Evolutionary conservation across 2,888 invertebrate genomes (phyloP).

Genomic region (Frankliniella fusca): DNA sequence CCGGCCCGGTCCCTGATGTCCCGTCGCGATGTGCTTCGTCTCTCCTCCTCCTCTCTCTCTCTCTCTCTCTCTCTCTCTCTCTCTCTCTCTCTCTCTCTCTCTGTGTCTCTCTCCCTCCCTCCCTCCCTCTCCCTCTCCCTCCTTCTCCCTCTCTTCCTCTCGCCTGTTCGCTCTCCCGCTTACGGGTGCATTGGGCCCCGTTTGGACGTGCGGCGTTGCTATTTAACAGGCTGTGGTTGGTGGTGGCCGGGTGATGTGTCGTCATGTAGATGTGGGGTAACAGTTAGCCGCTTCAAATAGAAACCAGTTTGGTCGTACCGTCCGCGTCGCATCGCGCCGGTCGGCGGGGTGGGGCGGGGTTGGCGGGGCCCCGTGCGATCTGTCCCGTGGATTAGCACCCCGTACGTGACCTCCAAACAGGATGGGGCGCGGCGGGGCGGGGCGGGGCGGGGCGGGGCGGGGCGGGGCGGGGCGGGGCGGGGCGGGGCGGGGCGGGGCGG

Average conservation of each 20-base stretch:
- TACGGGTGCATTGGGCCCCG: neutral
- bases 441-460: neutral
- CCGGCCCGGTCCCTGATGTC: neutral
- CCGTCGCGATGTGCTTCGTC: neutral
- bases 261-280: conserved; percentile 22
- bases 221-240: too few species aligned
- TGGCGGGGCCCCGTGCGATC: neutral
- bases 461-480: neutral
- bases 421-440: neutral
- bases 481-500: neutral
- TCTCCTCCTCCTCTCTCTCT: too few species aligned
- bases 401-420: neutral
- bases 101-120: too few species aligned
- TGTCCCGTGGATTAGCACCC: neutral
- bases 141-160: neutral
- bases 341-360: neutral
- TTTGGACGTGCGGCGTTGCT: too few species aligned
- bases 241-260: neutral
- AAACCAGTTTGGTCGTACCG: neutral
- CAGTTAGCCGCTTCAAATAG: conserved; percentile 2
- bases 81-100: neutral
- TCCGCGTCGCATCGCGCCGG: neutral
- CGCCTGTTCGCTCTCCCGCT: neutral
- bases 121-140: neutral
- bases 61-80: neutral